A percentile compares a stretch with the other conserved stretches of the same genome.
Evolutionary conservation across 2,113 vertebrate genomes (phyloP).

Genomic region (Crotalus tigris): DNA sequence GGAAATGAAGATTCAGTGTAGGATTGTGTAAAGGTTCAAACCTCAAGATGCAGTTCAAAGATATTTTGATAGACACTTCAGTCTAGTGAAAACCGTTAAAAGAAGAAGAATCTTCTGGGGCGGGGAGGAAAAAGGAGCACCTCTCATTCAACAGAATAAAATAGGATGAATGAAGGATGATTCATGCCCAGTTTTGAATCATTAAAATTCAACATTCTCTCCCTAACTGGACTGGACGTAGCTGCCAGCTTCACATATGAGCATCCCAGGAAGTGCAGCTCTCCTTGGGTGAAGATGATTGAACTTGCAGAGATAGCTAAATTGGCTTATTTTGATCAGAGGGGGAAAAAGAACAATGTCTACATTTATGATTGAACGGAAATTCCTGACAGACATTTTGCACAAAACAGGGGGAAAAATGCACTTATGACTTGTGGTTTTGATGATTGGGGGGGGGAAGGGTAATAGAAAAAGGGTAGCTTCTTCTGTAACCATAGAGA

Average conservation of each 20-base stretch:
- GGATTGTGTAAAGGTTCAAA: background rate
- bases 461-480: background rate
- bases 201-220: background rate
- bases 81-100: background rate
- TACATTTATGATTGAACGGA: background rate
- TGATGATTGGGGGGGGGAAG: background rate
- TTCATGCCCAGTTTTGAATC: background rate
- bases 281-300: background rate
- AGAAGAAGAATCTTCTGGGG: background rate
- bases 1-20: background rate
- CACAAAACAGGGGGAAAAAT: background rate
- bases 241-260: background rate
- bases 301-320: background rate
- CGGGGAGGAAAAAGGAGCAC: background rate
- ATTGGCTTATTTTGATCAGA: background rate
- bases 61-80: background rate
- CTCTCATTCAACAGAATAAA: background rate
- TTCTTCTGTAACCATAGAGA: background rate
- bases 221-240: background rate
- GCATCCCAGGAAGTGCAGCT: background rate
- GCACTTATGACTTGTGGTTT: background rate
- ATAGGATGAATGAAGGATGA: background rate
- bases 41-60: background rate
- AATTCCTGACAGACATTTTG: background rate
- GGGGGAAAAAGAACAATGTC: background rate